Evolutionary conservation across 1,140 invertebrate species (phyloP).

Genomic region (Venturia canescens): DNA sequence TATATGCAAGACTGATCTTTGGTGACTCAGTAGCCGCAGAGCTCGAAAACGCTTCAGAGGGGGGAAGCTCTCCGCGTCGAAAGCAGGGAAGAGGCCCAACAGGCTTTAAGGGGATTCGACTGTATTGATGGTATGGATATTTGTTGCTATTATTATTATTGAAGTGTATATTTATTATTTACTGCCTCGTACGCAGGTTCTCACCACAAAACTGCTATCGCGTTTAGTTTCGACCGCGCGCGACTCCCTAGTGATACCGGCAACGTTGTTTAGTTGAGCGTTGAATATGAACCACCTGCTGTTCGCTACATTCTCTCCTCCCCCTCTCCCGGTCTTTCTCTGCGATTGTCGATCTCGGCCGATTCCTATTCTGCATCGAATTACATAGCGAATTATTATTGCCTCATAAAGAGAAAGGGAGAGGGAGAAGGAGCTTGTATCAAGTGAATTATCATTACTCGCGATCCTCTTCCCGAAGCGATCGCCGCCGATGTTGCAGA

Average conservation of each 20-base stretch:
- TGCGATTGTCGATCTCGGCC: slow-evolving; percentile 11
- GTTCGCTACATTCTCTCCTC: slow-evolving; percentile 34
- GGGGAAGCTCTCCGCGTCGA: too few relatives aligned
- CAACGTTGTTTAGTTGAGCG: slow-evolving; percentile 18
- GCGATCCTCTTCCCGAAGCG: neutral
- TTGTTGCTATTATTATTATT: slow-evolving; percentile 14
- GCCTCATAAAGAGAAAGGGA: neutral
- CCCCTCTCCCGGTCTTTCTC: neutral
- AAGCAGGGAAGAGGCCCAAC: too few relatives aligned
- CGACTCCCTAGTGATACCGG: neutral
- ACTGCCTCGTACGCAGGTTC: slow-evolving; percentile 36
- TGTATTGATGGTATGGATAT: slow-evolving; percentile 4
- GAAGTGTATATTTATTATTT: slow-evolving; percentile 26
- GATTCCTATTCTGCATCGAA: slow-evolving; percentile 35
- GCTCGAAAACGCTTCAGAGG: too few relatives aligned
- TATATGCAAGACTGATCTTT: too few relatives aligned
- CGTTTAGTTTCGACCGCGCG: slow-evolving; percentile 31
- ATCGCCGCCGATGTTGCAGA: neutral
- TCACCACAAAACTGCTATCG: slow-evolving; percentile 41
- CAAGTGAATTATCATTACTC: neutral
- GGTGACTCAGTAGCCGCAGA: too few relatives aligned
- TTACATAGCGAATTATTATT: slow-evolving; percentile 45
- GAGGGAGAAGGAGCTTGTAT: neutral
- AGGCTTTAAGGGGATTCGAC: too few relatives aligned
- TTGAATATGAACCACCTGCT: slow-evolving; percentile 44